These are phyloP conservation scores for Haliclystus octoradiatus DNA, from an alignment of 30 jellyfish, hydroid and myxozoan species.

Conservation along the genomic window DNA sequence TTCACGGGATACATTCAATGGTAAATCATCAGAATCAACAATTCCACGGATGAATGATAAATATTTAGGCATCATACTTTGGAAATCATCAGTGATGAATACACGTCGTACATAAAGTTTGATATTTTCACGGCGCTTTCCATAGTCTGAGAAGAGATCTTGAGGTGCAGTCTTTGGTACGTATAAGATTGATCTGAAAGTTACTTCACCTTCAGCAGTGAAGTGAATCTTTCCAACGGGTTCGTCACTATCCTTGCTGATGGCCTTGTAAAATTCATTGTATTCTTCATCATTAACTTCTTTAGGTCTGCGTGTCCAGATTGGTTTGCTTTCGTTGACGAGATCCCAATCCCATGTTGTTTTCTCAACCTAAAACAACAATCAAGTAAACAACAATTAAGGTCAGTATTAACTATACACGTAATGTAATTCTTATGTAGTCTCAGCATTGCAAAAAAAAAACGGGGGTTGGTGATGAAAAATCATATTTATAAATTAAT, in stretches of 20 bases:
- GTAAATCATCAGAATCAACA: conserved; percentile 98
- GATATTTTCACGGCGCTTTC: conserved; percentile 82
- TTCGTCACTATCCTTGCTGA: conserved; percentile 76
- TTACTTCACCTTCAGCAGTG: conserved; percentile 99
- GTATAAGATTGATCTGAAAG: conserved; percentile 86
- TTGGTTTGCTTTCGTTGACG: conserved; percentile 86
- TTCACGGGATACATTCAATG: conserved; percentile 99
- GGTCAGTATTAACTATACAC: too few species aligned
- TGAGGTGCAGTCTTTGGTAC: conserved; percentile 91
- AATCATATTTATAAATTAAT: too few species aligned
- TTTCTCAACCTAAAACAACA: conserved; percentile 65
- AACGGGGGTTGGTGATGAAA: too few species aligned
- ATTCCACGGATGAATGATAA: conserved; percentile 83
- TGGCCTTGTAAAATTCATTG: conserved; percentile 77
- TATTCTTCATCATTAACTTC: conserved; percentile 97
- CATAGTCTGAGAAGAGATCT: conserved; percentile 92
- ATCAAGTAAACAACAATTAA: too few species aligned
- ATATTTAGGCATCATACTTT: conserved; percentile 95
- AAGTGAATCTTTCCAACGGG: conserved; percentile 98
- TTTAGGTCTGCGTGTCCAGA: conserved; percentile 88
- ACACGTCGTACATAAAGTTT: conserved; percentile 95
- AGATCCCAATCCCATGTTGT: conserved; percentile 97
- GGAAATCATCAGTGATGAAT: conserved; percentile 91
- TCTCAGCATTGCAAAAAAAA: too few species aligned
- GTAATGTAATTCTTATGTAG: too few species aligned